Percentiles rank a stretch among this genome's conserved stretches.
Evolutionary conservation across 2,888 invertebrate species (phyloP).

Genomic region (Electrophaes corylata): DNA sequence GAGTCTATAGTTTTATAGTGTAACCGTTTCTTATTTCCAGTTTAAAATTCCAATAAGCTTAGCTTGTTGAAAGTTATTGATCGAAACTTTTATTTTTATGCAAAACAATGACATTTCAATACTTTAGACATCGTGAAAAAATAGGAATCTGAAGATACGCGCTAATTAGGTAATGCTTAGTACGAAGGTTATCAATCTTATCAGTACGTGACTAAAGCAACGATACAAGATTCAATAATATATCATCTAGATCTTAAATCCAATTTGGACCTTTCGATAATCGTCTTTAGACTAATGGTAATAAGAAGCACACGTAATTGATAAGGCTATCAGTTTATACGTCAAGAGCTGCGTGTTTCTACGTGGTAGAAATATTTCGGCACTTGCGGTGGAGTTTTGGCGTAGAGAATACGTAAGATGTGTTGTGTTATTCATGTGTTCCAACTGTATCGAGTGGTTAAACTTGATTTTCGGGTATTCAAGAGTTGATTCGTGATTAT

Average conservation of each 20-base stretch:
- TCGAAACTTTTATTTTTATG: neutral
- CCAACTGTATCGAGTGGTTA: constrained; percentile 12
- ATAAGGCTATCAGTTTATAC: constrained; percentile 20
- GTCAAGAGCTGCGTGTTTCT: constrained; percentile 27
- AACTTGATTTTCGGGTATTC: constrained; percentile 4
- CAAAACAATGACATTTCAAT: neutral
- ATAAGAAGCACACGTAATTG: neutral
- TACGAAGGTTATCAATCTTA: constrained; percentile 51
- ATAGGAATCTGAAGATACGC: neutral
- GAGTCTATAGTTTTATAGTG: neutral
- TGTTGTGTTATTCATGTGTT: constrained; percentile 16
- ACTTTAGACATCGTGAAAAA: neutral
- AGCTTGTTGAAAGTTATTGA: constrained; percentile 3
- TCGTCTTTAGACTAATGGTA: constrained; percentile 18
- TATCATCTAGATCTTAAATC: constrained; percentile 18
- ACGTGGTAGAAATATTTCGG: constrained; percentile 9
- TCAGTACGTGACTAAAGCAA: constrained; percentile 61
- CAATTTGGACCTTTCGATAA: constrained; percentile 21
- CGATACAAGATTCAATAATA: constrained; percentile 48
- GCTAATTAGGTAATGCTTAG: constrained; percentile 32
- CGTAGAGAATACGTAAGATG: constrained; percentile 34
- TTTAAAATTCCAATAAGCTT: constrained; percentile 5
- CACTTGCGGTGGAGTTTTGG: constrained; percentile 34
- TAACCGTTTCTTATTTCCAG: neutral
- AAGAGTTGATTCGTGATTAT: neutral